Percentiles rank a stretch among this genome's conserved stretches.
These are phyloP conservation scores for Tetanocera ferruginea DNA, from an alignment of 2,888 invertebrate genomes.

Conservation along the genomic window DNA sequence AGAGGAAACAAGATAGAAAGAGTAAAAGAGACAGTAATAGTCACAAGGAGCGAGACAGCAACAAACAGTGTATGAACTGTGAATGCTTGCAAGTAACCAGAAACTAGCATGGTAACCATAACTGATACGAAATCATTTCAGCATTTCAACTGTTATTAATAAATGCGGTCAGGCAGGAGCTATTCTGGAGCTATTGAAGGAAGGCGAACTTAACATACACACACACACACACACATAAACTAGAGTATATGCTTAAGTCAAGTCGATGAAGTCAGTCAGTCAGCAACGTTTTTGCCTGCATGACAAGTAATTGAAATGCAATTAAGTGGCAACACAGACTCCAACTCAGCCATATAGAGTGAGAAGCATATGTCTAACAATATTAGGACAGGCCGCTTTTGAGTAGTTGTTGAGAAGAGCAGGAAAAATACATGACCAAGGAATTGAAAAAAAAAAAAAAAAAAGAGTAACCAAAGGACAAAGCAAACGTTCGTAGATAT, in stretches of 20 bases:
- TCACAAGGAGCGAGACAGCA: conserved; percentile 27
- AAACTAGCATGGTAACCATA: neutral
- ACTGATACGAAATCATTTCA: conserved; percentile 12
- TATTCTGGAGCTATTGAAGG: too few relatives aligned
- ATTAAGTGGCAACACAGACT: conserved; percentile 10
- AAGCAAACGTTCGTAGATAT: too few relatives aligned
- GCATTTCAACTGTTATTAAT: conserved; percentile 3
- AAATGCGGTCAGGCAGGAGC: conserved; percentile 4
- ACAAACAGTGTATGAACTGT: conserved; percentile 21
- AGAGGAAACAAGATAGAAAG: neutral
- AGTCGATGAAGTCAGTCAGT: neutral
- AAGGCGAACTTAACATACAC: neutral
- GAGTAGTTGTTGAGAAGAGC: neutral
- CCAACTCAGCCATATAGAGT: neutral
- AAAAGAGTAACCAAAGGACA: too few relatives aligned
- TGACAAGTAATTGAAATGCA: conserved; percentile 27
- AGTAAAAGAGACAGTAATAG: neutral
- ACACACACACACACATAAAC: neutral
- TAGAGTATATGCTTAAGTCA: neutral
- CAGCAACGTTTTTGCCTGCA: neutral
- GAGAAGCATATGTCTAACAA: neutral
- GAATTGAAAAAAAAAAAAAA: too few relatives aligned
- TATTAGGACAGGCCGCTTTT: neutral
- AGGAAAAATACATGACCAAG: too few relatives aligned
- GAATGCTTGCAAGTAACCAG: neutral